These are phyloP conservation scores for Pithys albifrons DNA, from an alignment of 2,113 vertebrate genomes.

Conservation along the genomic window DNA sequence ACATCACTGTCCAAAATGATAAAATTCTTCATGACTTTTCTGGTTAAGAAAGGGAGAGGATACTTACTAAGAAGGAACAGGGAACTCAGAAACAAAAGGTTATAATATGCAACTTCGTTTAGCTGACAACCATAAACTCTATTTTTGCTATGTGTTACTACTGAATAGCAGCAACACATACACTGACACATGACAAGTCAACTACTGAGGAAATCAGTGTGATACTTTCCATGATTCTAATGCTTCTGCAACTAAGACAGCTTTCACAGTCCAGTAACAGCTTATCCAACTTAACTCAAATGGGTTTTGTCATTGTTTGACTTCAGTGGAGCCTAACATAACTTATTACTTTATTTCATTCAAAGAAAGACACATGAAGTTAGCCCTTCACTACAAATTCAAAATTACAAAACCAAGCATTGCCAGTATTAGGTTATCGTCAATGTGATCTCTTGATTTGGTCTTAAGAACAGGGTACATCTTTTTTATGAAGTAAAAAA, in stretches of 20 bases:
- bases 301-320: neutral
- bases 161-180: neutral
- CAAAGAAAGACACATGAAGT: neutral
- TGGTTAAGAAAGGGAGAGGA: neutral
- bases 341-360: neutral
- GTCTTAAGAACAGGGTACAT: neutral
- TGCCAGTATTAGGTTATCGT: neutral
- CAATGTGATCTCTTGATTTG: neutral
- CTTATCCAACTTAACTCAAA: neutral
- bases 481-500: neutral
- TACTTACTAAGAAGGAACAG: neutral
- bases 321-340: neutral
- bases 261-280: neutral
- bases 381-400: neutral
- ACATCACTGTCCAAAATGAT: neutral
- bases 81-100: neutral
- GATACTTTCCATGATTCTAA: neutral
- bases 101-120: neutral
- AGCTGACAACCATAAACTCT: neutral
- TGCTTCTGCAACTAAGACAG: neutral
- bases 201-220: neutral
- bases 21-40: neutral
- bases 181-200: rapidly evolving
- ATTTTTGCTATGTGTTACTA: neutral
- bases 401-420: neutral